Evolutionary conservation across 1,140 invertebrate species (phyloP), one percentile per base, ranked within the genome.

Genomic region (Drosophila jambulina): DNA sequence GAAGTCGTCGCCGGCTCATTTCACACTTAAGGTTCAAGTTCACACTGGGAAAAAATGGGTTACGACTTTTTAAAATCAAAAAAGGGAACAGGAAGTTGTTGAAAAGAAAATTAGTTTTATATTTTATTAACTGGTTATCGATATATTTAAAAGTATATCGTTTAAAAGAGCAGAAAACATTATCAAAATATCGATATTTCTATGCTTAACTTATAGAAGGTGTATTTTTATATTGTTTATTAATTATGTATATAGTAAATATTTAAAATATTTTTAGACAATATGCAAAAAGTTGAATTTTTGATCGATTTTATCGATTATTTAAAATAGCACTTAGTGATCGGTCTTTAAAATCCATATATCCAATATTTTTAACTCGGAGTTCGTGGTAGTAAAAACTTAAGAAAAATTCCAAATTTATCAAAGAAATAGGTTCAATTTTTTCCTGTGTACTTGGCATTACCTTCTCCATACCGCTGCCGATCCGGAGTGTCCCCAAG

Each of bases 1-100:
- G 29, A 42, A 38, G 21, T 56, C 48, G 32, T 69, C 43, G 70
- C 70, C 54, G 27, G 40, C 67, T 68, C 67, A 81, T 78, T 88
- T 88, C 81, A 85, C 85, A 90, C 78, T 88, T 90, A 62, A 90
- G 69, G 64, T 72, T 77, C 64, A 49, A 62, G 51, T 42, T 64
- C 45, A 59, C 40, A 70, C 67, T 12, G 23, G 19, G 15, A 32
- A 19, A 12, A 36, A 49, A 13, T 36, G 6, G 0, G 0, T 21
- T 32, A 0, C 0, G 21, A 19, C 0, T 19, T 51, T 19, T 29
- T 9, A 3, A 3, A 2, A 2, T 0, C 12, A 23, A 43, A 8
- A 13, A 15, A 12, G 5, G 1, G 21, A 12, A 21, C 2, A 23
- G 23, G 5, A 42, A 10, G 21, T 15, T 6, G 0, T 15, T 23